phyloP scores from a whole-genome alignment of 2,888 invertebrate species.

The Balanococcus diminutus region DNA sequence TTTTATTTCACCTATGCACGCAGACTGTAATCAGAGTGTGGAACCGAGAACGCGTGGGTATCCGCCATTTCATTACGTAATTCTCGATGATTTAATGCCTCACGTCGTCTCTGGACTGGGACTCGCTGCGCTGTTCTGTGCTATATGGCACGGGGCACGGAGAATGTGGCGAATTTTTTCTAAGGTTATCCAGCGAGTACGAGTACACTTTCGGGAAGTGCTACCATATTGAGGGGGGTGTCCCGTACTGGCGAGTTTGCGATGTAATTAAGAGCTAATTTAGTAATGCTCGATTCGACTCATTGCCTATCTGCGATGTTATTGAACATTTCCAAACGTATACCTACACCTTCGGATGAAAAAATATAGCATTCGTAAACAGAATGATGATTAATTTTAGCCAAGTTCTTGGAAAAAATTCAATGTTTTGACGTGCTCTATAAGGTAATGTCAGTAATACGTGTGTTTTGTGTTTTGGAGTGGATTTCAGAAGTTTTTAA shows the following conservation, averaged over 20 bases:
- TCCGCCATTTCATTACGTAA: conserved; percentile 15
- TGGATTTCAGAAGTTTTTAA: too few relatives aligned
- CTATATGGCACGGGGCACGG: neutral
- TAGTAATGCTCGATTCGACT: neutral
- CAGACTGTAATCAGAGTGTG: neutral
- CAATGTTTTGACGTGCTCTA: too few relatives aligned
- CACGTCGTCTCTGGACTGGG: neutral
- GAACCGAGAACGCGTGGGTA: conserved; percentile 33
- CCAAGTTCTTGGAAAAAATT: too few relatives aligned
- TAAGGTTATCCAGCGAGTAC: neutral
- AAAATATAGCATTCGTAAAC: too few relatives aligned
- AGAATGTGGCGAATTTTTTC: neutral
- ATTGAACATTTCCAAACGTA: neutral
- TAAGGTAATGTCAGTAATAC: too few relatives aligned
- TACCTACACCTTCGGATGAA: too few relatives aligned
- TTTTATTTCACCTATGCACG: neutral
- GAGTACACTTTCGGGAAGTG: neutral
- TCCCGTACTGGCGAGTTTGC: neutral
- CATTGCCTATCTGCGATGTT: neutral
- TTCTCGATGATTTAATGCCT: neutral
- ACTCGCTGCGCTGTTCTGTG: too few relatives aligned
- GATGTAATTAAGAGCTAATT: neutral
- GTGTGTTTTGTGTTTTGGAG: too few relatives aligned
- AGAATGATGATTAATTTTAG: too few relatives aligned
- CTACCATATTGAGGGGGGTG: neutral